These are phyloP conservation scores for Plodia interpunctella DNA, from an alignment of 1,140 invertebrate species.

Conservation along the genomic window DNA sequence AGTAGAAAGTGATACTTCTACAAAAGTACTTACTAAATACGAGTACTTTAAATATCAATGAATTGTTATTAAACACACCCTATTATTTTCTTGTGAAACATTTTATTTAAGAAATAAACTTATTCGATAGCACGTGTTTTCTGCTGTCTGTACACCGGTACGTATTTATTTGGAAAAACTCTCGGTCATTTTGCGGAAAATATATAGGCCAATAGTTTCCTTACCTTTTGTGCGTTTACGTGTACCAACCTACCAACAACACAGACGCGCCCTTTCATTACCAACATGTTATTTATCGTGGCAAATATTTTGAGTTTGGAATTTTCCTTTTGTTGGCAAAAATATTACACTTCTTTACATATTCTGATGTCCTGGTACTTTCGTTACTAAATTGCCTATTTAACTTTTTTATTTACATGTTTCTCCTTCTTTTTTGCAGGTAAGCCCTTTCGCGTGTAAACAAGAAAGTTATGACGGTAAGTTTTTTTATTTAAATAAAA, in stretches of 20 bases:
- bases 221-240: slow-evolving; percentile 24
- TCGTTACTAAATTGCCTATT: slow-evolving; percentile 12
- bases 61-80: background rate
- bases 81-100: background rate
- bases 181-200: slow-evolving; percentile 34
- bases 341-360: slow-evolving; percentile 32
- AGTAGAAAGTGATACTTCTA: no score
- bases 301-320: slow-evolving; percentile 26
- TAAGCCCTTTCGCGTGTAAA: slow-evolving; percentile 26
- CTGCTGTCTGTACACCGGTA: slow-evolving; percentile 20
- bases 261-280: slow-evolving; percentile 39
- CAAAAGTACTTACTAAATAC: no score
- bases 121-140: slow-evolving; percentile 4
- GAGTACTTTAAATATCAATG: no score
- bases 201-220: slow-evolving; percentile 40
- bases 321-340: slow-evolving; percentile 32
- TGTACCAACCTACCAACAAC: slow-evolving; percentile 11
- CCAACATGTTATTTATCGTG: slow-evolving; percentile 31
- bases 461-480: slow-evolving; percentile 19
- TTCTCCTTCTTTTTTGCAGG: slow-evolving; percentile 39
- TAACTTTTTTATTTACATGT: slow-evolving; percentile 19
- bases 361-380: slow-evolving; percentile 35
- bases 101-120: no score
- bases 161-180: slow-evolving; percentile 41
- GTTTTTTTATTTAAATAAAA: background rate